Evolutionary conservation across 2,797 vertebrate species (phyloP), one percentile per base, ranked within the genome.

Genomic region (Rhyacichthys aspro): DNA sequence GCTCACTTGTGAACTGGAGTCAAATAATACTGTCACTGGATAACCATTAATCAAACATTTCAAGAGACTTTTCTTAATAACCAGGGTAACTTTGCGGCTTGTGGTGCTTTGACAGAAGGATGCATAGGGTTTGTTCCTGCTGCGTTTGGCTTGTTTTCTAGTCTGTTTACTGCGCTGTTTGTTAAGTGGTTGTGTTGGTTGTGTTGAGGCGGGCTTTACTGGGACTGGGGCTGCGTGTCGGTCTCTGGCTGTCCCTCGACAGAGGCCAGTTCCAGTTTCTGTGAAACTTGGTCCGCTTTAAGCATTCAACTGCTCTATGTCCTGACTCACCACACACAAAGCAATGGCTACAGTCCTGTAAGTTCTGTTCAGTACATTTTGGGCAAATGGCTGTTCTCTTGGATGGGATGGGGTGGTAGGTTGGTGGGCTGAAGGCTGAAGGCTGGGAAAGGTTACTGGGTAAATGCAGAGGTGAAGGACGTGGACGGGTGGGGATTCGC

Each of bases 1-100:
- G 33, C 60, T 79, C 3, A 76, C 66, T 53, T 74, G 76, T 10
- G 74, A 74, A 2, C 71, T 67, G 0, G 68, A 37, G 9, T 77
- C 61, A 11, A 67, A 57, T 2, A 79, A 14, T 0, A 55, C 48
- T 5, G 42, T 59, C 9, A 28, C 28, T 2, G 59, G 17, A 19
- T 67, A 54, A 10, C 74, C 55, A 52, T 11, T 58, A 0, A 73
- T 34, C 1, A 58, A 55, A 23, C 79, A 74, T 15, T 66, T 74
- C 0, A 76, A 19, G 3, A 52, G 11, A 14, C 67, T 67, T 5
- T 70, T 74, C 3, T 12, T 48, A 9, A 56, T 48, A 43, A 69
- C 11, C 1, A 74, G 6, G 6, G 39, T 54, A 15, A 8, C 53
- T 15, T 17, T 66, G 49, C 18, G 8, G 1, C 0, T 18, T 28